Evolutionary conservation across 2,797 vertebrate species (phyloP).

Genomic region (Toxotes lorentzi): DNA sequence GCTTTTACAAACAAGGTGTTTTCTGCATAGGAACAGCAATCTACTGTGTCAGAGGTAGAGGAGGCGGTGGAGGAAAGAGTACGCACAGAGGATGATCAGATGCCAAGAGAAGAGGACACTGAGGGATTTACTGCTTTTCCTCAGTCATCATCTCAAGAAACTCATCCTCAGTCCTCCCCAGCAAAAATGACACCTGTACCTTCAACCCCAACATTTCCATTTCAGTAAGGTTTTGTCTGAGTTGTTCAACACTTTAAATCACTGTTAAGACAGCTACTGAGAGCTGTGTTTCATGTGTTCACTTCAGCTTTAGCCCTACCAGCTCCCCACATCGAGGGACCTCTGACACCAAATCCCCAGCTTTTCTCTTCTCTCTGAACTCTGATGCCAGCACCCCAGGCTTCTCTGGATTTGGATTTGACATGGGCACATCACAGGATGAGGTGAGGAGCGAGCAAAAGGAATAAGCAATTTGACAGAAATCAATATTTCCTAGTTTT

Average conservation of each 20-base stretch:
- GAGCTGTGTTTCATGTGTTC: constrained; percentile 1
- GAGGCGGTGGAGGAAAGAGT: constrained; percentile 42
- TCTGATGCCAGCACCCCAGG: constrained; percentile 70
- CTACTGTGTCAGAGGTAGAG: constrained; percentile 25
- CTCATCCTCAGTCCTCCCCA: constrained; percentile 44
- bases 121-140: constrained; percentile 31
- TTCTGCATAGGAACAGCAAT: constrained; percentile 60
- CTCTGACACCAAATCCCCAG: constrained; percentile 74
- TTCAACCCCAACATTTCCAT: constrained; percentile 74
- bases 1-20: not conserved
- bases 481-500: constrained; percentile 1
- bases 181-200: constrained; percentile 52
- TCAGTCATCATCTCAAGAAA: constrained; percentile 52
- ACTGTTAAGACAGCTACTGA: constrained; percentile 11
- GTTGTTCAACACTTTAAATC: not conserved
- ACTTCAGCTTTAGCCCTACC: constrained; percentile 75
- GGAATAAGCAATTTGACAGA: constrained; percentile 8
- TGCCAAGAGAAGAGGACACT: constrained; percentile 28
- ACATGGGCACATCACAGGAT: constrained; percentile 64
- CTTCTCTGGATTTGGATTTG: constrained; percentile 83
- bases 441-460: constrained; percentile 73
- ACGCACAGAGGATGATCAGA: constrained; percentile 46
- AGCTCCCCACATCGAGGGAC: constrained; percentile 55
- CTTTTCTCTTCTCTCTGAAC: constrained; percentile 80
- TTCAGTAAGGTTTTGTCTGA: constrained; percentile 73